Evolutionary conservation across 2,113 vertebrate genomes (phyloP).

Genomic region (Poeciliopsis retropinna): DNA sequence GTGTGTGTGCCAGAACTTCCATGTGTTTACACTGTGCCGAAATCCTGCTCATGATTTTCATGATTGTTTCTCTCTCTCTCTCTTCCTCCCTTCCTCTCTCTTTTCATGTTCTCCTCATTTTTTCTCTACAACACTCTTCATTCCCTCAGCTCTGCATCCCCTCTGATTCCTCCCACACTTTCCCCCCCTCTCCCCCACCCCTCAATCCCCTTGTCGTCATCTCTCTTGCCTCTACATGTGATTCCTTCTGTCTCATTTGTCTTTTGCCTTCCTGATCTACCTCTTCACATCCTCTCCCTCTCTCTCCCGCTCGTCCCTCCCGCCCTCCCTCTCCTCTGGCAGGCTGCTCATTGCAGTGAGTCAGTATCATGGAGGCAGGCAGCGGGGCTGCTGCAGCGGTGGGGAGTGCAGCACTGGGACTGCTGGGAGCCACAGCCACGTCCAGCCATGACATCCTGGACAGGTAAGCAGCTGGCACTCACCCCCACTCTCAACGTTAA

Average conservation of each 20-base stretch:
- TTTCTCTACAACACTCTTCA: background rate
- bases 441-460: constrained; percentile 82
- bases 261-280: constrained; percentile 62
- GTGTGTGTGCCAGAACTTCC: constrained; percentile 40
- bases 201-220: constrained; percentile 1
- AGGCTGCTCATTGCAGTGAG: constrained; percentile 82
- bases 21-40: constrained; percentile 36
- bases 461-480: constrained; percentile 72
- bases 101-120: constrained; percentile 16
- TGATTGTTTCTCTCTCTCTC: constrained; percentile 21
- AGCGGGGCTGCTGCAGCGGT: constrained; percentile 82
- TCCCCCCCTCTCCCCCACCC: background rate
- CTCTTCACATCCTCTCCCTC: constrained; percentile 44
- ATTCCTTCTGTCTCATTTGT: constrained; percentile 52
- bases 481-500: background rate
- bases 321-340: constrained; percentile 54
- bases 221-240: constrained; percentile 44
- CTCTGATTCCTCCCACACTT: constrained; percentile 6
- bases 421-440: constrained; percentile 78
- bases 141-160: constrained; percentile 12
- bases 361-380: constrained; percentile 83
- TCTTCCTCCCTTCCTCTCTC: background rate
- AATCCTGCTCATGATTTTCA: constrained; percentile 46
- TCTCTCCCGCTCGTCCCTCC: background rate
- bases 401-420: constrained; percentile 80